A percentile compares a stretch with the other conserved stretches of the same genome.
Conservation (phyloP, 2,888 invertebrate species). For the Lamellibrachia columna region DNA sequence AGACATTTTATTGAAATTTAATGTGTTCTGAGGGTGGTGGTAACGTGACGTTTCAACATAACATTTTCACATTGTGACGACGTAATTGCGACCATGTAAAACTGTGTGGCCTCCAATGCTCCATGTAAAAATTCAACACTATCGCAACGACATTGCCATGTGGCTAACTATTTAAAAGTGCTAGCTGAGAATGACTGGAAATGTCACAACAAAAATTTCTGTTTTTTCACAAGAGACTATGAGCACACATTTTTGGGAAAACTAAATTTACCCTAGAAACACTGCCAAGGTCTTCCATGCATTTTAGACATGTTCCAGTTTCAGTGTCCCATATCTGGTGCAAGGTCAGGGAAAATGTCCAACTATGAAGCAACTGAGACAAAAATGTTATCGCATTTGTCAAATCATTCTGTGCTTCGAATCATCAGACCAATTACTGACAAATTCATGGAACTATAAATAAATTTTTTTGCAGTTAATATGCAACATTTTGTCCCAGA, state of each 20-base stretch:
- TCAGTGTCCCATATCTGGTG: background rate
- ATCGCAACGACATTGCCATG: no score
- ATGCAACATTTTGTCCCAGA: background rate
- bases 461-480: background rate
- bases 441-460: background rate
- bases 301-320: background rate
- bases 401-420: background rate
- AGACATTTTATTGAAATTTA: no score
- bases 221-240: background rate
- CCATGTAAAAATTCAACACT: no score
- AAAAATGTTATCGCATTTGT: background rate
- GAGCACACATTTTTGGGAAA: background rate
- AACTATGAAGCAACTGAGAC: background rate
- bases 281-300: background rate
- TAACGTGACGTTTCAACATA: no score
- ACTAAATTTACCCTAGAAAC: background rate
- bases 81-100: no score
- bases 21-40: no score
- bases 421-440: background rate
- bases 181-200: background rate
- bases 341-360: constrained; percentile 8
- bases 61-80: no score
- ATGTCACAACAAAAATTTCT: background rate
- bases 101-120: no score
- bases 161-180: no score